Conservation (phyloP, 2,888 invertebrate genomes). For the Eupeodes latifasciatus region DNA sequence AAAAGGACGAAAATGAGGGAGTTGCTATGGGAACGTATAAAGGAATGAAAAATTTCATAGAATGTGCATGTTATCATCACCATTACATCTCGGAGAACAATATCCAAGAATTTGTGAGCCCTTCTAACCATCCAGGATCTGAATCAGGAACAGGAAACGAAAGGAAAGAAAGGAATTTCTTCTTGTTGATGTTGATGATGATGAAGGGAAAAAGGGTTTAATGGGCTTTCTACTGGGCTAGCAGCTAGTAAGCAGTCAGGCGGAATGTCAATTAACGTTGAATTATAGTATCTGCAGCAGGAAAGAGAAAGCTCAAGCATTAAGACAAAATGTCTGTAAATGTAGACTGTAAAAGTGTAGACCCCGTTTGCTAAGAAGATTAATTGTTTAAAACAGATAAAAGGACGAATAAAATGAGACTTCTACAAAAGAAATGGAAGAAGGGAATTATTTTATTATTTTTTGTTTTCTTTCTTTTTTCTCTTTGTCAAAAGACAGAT, state of each 20-base stretch:
- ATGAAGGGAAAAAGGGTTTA: constrained; percentile 34
- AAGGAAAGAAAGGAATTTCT: not conserved
- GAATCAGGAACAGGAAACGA: too few relatives aligned
- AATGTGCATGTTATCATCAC: constrained; percentile 50
- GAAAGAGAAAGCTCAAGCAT: constrained; percentile 41
- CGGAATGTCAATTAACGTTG: constrained; percentile 74
- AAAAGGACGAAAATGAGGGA: not conserved
- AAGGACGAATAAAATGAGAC: constrained; percentile 13
- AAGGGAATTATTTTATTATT: not conserved
- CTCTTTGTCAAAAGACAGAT: constrained; percentile 44
- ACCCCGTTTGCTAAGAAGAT: constrained; percentile 57
- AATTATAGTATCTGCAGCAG: constrained; percentile 60
- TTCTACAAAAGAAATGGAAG: not conserved
- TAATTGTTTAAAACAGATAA: constrained; percentile 45
- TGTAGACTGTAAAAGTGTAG: not conserved
- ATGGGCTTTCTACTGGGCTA: constrained; percentile 30
- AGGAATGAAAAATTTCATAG: constrained; percentile 6
- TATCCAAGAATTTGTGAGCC: constrained; percentile 35
- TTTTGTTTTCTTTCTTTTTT: not conserved
- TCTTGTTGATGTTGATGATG: not conserved
- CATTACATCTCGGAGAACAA: constrained; percentile 53
- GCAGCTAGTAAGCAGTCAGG: constrained; percentile 10
- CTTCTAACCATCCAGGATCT: not conserved
- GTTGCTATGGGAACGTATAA: not conserved
- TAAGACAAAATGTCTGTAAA: constrained; percentile 32